These are phyloP conservation scores for Quadriops clusia DNA, from an alignment of 2,888 invertebrate species.

Conservation along the genomic window DNA sequence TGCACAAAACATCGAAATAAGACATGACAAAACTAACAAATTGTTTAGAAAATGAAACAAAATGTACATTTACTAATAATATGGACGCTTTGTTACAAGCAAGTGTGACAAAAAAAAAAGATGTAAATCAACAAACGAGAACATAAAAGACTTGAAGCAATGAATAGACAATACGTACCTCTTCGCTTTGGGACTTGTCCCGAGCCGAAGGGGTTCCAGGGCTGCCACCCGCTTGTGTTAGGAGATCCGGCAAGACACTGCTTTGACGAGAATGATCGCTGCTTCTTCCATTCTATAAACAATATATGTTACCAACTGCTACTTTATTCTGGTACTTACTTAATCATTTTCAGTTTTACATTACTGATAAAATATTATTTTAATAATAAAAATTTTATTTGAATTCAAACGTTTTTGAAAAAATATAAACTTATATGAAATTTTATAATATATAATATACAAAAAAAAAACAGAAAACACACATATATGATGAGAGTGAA, in stretches of 20 bases:
- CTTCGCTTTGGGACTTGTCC: constrained; percentile 90
- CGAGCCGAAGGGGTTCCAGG: constrained; percentile 77
- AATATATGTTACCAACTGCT: too few relatives aligned
- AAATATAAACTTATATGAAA: neutral
- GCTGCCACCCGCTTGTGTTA: constrained; percentile 72
- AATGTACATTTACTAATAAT: too few relatives aligned
- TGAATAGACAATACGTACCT: constrained; percentile 54
- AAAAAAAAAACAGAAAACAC: constrained; percentile 5
- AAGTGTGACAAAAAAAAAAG: neutral
- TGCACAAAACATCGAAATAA: too few relatives aligned
- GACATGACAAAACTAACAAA: too few relatives aligned
- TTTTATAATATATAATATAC: constrained; percentile 1
- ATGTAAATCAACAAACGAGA: neutral
- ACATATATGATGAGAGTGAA: constrained; percentile 2
- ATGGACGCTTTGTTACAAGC: too few relatives aligned
- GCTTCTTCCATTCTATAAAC: constrained; percentile 36
- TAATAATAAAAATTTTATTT: constrained; percentile 13
- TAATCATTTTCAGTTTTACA: too few relatives aligned
- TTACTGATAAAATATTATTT: too few relatives aligned
- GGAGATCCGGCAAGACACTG: constrained; percentile 88
- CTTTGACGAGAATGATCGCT: constrained; percentile 66
- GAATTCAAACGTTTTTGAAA: constrained; percentile 12
- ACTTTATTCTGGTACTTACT: too few relatives aligned
- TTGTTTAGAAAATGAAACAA: too few relatives aligned
- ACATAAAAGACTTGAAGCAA: constrained; percentile 1